Evolutionary conservation across 2,113 vertebrate genomes (phyloP).

Genomic region (Tupaia tana): DNA sequence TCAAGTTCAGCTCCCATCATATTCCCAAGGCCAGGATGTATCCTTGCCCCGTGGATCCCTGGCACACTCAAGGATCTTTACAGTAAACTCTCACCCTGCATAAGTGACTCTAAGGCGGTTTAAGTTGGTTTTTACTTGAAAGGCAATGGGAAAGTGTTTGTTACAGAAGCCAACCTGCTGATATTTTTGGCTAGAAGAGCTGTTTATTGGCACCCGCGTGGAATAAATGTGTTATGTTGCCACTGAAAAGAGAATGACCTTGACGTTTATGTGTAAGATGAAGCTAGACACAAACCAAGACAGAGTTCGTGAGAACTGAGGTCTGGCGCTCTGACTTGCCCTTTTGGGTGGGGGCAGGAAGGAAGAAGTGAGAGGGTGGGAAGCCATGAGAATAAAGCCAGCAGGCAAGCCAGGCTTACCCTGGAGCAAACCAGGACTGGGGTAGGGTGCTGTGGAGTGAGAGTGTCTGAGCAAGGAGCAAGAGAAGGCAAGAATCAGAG

Average conservation of each 20-base stretch:
- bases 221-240: not conserved
- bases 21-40: not conserved
- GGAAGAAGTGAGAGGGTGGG: not conserved
- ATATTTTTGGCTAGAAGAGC: not conserved
- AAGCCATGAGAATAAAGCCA: not conserved
- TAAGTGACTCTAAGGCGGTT: not conserved
- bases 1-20: not conserved
- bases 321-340: not conserved
- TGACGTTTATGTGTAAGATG: not conserved
- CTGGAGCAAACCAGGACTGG: not conserved
- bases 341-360: not conserved
- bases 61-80: not conserved
- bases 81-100: not conserved
- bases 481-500: not conserved
- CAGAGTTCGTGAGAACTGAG: not conserved
- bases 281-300: not conserved
- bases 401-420: not conserved
- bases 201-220: not conserved
- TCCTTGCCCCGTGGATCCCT: not conserved
- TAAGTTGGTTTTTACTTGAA: conserved; percentile 13
- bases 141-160: not conserved
- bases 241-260: not conserved
- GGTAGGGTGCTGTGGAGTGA: accelerated
- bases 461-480: not conserved
- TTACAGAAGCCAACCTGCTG: not conserved